Conservation (phyloP, 1,140 invertebrate species). For the Augochlora pura region DNA sequence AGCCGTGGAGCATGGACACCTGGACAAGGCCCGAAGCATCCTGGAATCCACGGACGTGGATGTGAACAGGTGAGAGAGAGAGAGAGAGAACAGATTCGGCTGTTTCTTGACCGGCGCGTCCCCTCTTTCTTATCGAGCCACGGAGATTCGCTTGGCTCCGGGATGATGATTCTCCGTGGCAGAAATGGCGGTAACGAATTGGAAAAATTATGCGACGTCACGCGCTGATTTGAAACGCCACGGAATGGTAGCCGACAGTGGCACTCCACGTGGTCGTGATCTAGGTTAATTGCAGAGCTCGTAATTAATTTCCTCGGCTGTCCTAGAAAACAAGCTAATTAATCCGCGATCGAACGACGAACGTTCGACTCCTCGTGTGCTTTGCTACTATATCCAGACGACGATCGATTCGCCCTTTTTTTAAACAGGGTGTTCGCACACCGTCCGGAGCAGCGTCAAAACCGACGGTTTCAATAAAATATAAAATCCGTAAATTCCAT, state of each 20-base stretch:
- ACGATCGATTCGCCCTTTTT: neutral
- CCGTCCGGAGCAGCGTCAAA: too few species aligned
- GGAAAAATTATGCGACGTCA: neutral
- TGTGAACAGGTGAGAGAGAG: conserved; percentile 95
- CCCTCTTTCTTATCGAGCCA: too few species aligned
- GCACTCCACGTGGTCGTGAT: conserved; percentile 8
- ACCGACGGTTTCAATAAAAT: too few species aligned
- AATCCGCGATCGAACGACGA: conserved; percentile 2
- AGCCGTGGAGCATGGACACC: conserved; percentile 95
- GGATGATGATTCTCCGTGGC: too few species aligned
- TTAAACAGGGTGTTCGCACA: neutral
- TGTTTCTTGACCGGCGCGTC: too few species aligned
- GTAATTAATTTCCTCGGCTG: conserved; percentile 29
- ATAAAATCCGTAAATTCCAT: too few species aligned
- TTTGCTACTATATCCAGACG: neutral
- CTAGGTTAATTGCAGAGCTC: conserved; percentile 38
- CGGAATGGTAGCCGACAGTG: neutral
- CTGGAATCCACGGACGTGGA: conserved; percentile 94
- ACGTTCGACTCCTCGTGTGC: neutral
- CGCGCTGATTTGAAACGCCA: conserved; percentile 1
- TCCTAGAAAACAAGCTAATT: conserved; percentile 36
- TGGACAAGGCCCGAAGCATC: conserved; percentile 94
- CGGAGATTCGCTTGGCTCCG: too few species aligned
- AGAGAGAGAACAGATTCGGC: too few species aligned
- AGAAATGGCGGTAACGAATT: too few species aligned